Evolutionary conservation across 2,888 invertebrate genomes (phyloP).

Genomic region (Drosophila atripex): DNA sequence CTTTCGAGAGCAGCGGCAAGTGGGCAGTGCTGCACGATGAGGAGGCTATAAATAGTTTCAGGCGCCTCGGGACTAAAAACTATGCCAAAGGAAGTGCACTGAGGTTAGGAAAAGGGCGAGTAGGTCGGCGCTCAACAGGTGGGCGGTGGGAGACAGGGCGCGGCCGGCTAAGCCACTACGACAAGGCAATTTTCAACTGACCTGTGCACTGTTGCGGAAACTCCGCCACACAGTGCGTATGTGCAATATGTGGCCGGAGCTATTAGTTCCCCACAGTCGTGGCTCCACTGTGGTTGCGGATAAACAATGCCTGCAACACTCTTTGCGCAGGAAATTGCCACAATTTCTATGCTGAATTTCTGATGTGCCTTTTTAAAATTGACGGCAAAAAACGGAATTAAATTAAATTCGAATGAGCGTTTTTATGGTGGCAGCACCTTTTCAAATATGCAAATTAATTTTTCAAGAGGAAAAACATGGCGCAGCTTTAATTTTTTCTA

Average conservation of each 20-base stretch:
- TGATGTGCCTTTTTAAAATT: background rate
- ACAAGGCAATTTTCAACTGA: conserved; percentile 6
- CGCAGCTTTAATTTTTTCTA: conserved; percentile 9
- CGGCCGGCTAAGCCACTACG: background rate
- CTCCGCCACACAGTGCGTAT: conserved; percentile 22
- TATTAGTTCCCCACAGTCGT: background rate
- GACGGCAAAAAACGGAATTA: conserved; percentile 4
- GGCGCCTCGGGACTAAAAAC: conserved; percentile 69
- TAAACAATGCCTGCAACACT: conserved; percentile 14
- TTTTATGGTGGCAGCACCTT: conserved; percentile 19
- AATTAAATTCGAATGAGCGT: conserved; percentile 27
- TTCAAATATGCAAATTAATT: conserved; percentile 33
- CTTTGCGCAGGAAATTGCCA: conserved; percentile 1
- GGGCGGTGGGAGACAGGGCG: conserved; percentile 8
- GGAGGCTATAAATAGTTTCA: conserved; percentile 64
- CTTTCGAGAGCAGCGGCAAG: conserved; percentile 28
- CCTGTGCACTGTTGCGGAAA: conserved; percentile 4
- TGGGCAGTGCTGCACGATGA: conserved; percentile 35
- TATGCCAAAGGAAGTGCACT: conserved; percentile 58
- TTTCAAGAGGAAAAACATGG: conserved; percentile 1
- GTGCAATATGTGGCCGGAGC: conserved; percentile 6
- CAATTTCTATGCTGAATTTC: conserved; percentile 4
- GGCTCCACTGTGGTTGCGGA: conserved; percentile 13
- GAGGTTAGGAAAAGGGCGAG: conserved; percentile 1
- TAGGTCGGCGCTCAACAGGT: conserved; percentile 36